Evolutionary conservation across 1,140 invertebrate genomes (phyloP).

Genomic region (Ruditapes philippinarum): DNA sequence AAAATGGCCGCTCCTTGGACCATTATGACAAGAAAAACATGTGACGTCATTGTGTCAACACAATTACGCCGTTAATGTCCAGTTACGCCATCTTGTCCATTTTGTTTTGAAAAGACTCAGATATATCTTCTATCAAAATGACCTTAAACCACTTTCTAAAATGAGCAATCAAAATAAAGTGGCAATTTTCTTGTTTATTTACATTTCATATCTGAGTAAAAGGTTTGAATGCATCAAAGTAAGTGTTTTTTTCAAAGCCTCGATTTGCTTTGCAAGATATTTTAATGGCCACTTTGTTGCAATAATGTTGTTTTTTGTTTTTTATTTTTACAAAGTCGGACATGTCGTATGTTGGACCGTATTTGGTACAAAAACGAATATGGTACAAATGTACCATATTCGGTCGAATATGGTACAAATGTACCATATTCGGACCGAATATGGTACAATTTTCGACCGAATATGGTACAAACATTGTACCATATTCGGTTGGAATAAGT

Average conservation of each 20-base stretch:
- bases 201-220: not conserved
- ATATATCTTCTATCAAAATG: not conserved
- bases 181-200: conserved; percentile 22
- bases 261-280: too few species aligned
- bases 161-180: conserved; percentile 5
- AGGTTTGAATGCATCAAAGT: not conserved
- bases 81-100: conserved; percentile 24
- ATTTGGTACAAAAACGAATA: too few species aligned
- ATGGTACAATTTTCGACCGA: too few species aligned
- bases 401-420: too few species aligned
- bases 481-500: too few species aligned
- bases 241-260: not conserved
- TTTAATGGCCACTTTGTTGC: too few species aligned
- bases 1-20: conserved; percentile 20
- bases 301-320: too few species aligned
- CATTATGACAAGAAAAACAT: not conserved
- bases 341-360: too few species aligned
- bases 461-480: too few species aligned
- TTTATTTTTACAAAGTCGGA: too few species aligned
- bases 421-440: too few species aligned
- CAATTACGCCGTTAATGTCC: conserved; percentile 28
- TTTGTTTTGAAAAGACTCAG: not conserved
- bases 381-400: too few species aligned
- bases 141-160: conserved; percentile 45
- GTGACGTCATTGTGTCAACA: conserved; percentile 55